Percentiles rank a stretch among this genome's conserved stretches.
These are phyloP conservation scores for Phania funesta DNA, from an alignment of 2,888 invertebrate species.

Conservation along the genomic window DNA sequence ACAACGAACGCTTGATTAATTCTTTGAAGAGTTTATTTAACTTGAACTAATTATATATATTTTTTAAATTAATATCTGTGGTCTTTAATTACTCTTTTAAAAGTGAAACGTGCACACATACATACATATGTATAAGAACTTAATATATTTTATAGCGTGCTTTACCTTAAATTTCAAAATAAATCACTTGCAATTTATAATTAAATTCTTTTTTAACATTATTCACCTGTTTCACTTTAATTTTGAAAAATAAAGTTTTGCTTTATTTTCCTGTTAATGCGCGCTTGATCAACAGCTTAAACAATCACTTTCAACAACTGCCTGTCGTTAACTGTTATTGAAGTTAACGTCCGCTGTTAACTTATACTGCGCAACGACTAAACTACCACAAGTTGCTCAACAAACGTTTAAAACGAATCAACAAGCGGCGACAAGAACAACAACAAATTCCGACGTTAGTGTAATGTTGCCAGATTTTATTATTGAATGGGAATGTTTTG, in stretches of 20 bases:
- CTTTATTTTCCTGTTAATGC: neutral
- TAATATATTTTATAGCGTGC: neutral
- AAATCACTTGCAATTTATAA: slow-evolving; percentile 18
- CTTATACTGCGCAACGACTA: slow-evolving; percentile 48
- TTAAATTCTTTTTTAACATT: neutral
- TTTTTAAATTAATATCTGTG: slow-evolving; percentile 22
- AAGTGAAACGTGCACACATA: slow-evolving; percentile 17
- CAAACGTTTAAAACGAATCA: slow-evolving; percentile 17
- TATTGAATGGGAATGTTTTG: neutral
- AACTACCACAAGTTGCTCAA: slow-evolving; percentile 29
- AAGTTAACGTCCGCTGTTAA: slow-evolving; percentile 45
- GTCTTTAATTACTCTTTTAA: slow-evolving; percentile 20
- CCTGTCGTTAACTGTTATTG: slow-evolving; percentile 54
- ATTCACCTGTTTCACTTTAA: slow-evolving; percentile 35
- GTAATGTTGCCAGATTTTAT: slow-evolving; percentile 7
- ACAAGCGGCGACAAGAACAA: slow-evolving; percentile 6
- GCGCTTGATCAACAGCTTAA: neutral
- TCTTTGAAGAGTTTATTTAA: slow-evolving; percentile 47
- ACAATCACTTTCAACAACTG: slow-evolving; percentile 48
- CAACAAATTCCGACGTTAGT: neutral
- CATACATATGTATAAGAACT: neutral
- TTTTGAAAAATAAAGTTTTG: slow-evolving; percentile 3
- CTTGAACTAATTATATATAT: slow-evolving; percentile 21
- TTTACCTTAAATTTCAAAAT: neutral
- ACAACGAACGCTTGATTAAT: slow-evolving; percentile 56